Conservation (phyloP, 2,113 vertebrate species). For the Passer domesticus region DNA sequence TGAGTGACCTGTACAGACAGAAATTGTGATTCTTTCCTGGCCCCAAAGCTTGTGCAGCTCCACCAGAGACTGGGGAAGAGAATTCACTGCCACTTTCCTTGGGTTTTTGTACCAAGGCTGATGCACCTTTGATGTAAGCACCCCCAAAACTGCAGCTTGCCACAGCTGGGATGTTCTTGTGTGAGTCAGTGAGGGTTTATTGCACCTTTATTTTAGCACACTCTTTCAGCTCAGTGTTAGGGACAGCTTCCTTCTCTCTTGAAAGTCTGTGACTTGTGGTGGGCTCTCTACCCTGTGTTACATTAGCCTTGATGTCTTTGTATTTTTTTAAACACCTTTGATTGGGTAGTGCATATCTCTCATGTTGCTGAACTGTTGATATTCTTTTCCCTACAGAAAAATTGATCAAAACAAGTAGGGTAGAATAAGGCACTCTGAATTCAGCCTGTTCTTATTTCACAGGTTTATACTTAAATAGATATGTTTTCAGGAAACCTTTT, state of each 20-base stretch:
- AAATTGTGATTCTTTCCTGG: neutral
- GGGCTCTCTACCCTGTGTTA: neutral
- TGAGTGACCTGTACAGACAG: neutral
- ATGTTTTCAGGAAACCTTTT: neutral
- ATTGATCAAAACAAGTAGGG: neutral
- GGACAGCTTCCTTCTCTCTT: neutral
- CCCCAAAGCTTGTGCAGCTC: neutral
- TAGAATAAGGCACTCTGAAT: neutral
- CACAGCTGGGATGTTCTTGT: neutral
- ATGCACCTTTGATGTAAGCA: neutral
- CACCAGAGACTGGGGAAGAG: neutral
- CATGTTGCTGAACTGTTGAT: neutral
- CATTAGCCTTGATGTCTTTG: neutral
- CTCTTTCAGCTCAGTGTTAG: accelerated
- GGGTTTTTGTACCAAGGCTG: neutral
- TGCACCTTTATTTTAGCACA: neutral
- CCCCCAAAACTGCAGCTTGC: neutral
- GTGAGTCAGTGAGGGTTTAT: accelerated
- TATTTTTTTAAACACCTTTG: neutral
- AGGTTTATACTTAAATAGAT: neutral
- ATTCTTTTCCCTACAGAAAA: neutral
- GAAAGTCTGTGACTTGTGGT: neutral
- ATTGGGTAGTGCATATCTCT: neutral
- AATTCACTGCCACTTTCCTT: too few species aligned
- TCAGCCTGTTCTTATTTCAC: neutral